Conservation (phyloP, 92 coral and sea anemone genomes). For the Chrysogorgia sp. region DNA sequence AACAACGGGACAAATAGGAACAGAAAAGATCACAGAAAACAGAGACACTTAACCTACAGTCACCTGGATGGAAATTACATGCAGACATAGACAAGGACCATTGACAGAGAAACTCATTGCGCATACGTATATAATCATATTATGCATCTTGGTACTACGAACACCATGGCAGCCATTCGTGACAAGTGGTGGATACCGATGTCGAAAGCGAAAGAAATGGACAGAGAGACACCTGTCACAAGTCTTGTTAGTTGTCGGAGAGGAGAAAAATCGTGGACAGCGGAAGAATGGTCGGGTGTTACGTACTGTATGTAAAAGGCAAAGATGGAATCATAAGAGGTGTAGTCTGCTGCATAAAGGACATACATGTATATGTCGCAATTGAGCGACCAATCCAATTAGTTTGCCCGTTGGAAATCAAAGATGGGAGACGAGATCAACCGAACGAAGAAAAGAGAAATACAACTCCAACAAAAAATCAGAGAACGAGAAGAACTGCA, state of each 20-base stretch:
- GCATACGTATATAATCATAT: background rate
- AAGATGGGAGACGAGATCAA: background rate
- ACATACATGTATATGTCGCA: no score
- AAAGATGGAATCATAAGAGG: constrained; percentile 9
- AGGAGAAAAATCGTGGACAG: background rate
- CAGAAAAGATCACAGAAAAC: constrained; percentile 40
- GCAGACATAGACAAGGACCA: constrained; percentile 22
- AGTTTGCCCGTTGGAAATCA: constrained; percentile 40
- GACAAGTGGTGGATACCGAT: constrained; percentile 49
- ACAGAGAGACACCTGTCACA: constrained; percentile 51
- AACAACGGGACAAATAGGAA: constrained; percentile 48
- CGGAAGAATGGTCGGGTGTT: constrained; percentile 20
- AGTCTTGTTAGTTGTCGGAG: background rate
- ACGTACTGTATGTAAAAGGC: constrained; percentile 27
- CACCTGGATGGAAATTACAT: constrained; percentile 13
- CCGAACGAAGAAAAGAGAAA: background rate
- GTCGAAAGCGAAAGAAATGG: constrained; percentile 41
- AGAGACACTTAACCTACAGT: no score
- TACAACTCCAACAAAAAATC: background rate
- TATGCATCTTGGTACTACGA: constrained; percentile 39
- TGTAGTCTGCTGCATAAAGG: constrained; percentile 18
- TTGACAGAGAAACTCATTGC: constrained; percentile 8
- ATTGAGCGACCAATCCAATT: constrained; percentile 41
- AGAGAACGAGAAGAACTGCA: constrained; percentile 10
- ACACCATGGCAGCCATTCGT: constrained; percentile 45